Conservation (phyloP, 2,797 vertebrate species). For the Strix occidentalis region DNA sequence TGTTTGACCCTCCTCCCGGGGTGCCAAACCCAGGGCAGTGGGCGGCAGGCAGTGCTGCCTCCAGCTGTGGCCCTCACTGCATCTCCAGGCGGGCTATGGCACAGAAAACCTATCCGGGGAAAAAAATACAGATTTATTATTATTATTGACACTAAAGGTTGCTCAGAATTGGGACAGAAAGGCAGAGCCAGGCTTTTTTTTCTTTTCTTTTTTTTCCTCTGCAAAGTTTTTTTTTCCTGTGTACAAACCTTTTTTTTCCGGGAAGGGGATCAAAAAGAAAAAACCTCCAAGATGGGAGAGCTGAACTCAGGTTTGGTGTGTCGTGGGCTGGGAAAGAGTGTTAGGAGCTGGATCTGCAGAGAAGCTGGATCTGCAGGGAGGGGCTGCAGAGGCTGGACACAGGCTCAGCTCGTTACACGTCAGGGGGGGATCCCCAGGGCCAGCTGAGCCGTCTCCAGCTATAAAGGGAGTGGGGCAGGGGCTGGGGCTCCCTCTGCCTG, state of each 20-base stretch:
- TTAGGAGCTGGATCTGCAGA: neutral
- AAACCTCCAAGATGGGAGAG: neutral
- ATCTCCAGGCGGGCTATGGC: accelerated
- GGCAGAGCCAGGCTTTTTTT: neutral
- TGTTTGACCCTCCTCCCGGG: accelerated
- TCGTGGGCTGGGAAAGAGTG: accelerated
- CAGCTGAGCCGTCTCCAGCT: neutral
- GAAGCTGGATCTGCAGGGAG: neutral
- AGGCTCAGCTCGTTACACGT: neutral
- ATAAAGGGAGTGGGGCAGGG: neutral
- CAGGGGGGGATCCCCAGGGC: neutral
- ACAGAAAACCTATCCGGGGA: neutral
- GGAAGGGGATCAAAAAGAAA: neutral
- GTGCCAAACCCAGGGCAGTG: accelerated
- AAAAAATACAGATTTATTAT: neutral
- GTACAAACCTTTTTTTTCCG: neutral
- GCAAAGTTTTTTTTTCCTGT: neutral
- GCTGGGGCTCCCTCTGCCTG: neutral
- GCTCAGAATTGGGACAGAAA: neutral
- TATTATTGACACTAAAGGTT: neutral
- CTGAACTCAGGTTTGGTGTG: accelerated
- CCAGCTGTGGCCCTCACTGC: accelerated
- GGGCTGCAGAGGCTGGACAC: neutral
- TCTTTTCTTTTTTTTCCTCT: accelerated
- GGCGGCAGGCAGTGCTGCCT: neutral